Conservation (phyloP, 2,888 invertebrate species). For the Oasisia sp. region DNA sequence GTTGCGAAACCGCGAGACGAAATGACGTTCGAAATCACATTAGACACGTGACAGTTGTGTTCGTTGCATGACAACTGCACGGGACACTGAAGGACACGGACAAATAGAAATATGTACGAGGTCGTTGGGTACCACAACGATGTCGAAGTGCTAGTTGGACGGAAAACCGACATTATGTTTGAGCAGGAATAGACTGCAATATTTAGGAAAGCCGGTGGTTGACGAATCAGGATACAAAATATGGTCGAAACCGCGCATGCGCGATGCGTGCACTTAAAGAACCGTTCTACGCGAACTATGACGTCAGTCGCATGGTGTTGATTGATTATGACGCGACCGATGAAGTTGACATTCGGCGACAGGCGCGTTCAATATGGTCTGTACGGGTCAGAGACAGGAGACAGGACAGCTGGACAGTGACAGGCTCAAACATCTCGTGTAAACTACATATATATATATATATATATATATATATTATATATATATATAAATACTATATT, state of each 20-base stretch:
- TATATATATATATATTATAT: too few relatives aligned
- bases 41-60: too few relatives aligned
- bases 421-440: background rate
- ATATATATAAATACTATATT: too few relatives aligned
- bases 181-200: background rate
- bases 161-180: background rate
- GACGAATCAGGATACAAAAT: background rate
- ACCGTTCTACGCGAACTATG: background rate
- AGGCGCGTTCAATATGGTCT: background rate
- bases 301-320: background rate
- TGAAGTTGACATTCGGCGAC: background rate
- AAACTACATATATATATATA: background rate
- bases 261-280: background rate
- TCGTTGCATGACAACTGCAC: background rate
- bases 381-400: background rate
- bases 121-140: background rate
- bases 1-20: too few relatives aligned
- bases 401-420: background rate
- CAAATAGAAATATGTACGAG: background rate
- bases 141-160: background rate
- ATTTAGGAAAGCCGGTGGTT: background rate
- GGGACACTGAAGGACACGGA: background rate
- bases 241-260: background rate
- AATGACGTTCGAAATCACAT: too few relatives aligned
- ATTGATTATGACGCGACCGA: background rate